Percentiles rank a stretch among this genome's conserved stretches.
These are phyloP conservation scores for Strix occidentalis DNA, from an alignment of 2,797 vertebrate species.

Conservation along the genomic window DNA sequence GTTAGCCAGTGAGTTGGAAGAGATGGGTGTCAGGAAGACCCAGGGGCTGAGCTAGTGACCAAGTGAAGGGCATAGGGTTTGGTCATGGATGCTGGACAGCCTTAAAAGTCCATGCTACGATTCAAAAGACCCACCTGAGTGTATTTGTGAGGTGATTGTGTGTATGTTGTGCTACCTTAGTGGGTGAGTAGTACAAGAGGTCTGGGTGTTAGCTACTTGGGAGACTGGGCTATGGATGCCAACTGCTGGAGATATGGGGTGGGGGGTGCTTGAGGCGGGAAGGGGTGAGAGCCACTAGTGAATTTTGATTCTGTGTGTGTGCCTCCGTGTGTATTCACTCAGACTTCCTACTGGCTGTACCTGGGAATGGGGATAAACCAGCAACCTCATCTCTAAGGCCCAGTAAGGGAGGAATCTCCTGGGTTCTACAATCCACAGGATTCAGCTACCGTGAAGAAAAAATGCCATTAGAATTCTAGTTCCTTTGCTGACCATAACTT, in stretches of 20 bases:
- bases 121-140: background rate
- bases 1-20: background rate
- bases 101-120: background rate
- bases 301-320: background rate
- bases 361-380: background rate
- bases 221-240: background rate
- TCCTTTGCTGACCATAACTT: background rate
- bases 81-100: background rate
- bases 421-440: background rate
- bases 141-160: background rate
- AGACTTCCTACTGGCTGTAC: background rate
- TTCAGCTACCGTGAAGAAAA: background rate
- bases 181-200: background rate
- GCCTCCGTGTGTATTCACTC: background rate
- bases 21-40: background rate
- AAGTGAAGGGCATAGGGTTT: background rate
- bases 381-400: background rate
- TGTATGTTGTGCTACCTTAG: background rate
- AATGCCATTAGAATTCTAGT: background rate
- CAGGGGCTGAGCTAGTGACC: background rate
- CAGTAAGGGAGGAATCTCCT: background rate
- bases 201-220: background rate
- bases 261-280: rapidly evolving
- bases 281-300: background rate
- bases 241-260: background rate